Evolutionary conservation across 2,113 vertebrate genomes (phyloP).

Genomic region (Lanius ludovicianus): DNA sequence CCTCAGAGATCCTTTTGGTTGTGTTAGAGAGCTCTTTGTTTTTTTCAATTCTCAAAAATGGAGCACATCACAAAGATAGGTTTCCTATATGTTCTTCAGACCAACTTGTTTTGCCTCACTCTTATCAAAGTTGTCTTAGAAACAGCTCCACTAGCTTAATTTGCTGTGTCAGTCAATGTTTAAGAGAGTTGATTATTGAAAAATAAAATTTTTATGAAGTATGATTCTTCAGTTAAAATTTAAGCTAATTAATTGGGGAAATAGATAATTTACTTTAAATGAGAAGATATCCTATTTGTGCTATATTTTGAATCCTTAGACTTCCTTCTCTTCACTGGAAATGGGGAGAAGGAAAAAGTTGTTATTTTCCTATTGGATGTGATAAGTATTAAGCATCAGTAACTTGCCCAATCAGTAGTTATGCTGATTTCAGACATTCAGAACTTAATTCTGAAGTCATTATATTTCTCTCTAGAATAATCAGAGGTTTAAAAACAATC

Average conservation of each 20-base stretch:
- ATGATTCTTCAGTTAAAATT: not conserved
- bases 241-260: not conserved
- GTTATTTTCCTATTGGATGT: not conserved
- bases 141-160: not conserved
- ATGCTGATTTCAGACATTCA: not conserved
- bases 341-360: not conserved
- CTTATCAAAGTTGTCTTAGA: not conserved
- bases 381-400: not conserved
- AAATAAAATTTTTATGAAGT: not conserved
- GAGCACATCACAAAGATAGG: not conserved
- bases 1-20: not conserved
- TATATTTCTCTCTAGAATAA: not conserved
- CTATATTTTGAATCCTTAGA: not conserved
- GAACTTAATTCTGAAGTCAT: not conserved
- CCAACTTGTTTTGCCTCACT: not conserved
- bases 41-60: not conserved
- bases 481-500: not conserved
- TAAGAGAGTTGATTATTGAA: not conserved
- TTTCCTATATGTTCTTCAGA: not conserved
- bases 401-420: not conserved
- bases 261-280: not conserved
- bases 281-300: not conserved
- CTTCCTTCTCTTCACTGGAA: not conserved
- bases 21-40: not conserved
- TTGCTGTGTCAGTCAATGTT: not conserved